phyloP scores from a whole-genome alignment of 64 coral and sea anemone species.

The Montipora sp. region DNA sequence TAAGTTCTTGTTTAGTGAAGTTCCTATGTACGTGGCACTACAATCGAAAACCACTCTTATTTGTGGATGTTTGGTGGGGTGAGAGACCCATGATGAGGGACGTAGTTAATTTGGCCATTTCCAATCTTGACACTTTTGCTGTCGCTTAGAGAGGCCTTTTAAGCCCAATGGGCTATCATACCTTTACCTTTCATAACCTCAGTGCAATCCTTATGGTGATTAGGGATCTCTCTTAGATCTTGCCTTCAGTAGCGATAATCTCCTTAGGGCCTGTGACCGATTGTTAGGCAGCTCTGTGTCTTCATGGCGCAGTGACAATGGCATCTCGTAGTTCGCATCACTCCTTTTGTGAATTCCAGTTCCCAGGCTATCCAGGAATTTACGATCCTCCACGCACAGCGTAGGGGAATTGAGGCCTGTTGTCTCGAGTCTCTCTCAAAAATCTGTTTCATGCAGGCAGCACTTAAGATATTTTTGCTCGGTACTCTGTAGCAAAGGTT shows the following conservation, averaged over 20 bases:
- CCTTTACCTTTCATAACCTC: constrained; percentile 17
- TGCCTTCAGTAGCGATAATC: background rate
- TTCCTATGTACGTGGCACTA: no score
- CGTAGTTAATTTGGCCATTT: no score
- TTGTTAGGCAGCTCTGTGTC: constrained; percentile 6
- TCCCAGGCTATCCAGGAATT: background rate
- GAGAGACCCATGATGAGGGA: no score
- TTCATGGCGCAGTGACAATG: no score
- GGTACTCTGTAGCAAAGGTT: constrained; percentile 54
- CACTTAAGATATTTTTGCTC: constrained; percentile 16
- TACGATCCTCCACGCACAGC: constrained; percentile 4
- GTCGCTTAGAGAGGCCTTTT: background rate
- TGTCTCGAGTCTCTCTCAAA: constrained; percentile 37
- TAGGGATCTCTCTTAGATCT: constrained; percentile 5
- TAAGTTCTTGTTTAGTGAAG: no score
- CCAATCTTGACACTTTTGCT: background rate
- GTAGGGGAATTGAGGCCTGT: background rate
- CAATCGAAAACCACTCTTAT: no score
- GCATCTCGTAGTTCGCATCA: no score
- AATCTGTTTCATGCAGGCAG: constrained; percentile 18
- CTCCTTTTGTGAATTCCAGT: no score
- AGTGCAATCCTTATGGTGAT: background rate
- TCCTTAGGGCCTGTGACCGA: background rate
- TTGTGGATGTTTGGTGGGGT: no score
- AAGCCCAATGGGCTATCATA: background rate